Conservation (phyloP, 2,888 invertebrate genomes). For the Scelioninae gen. 1 region DNA sequence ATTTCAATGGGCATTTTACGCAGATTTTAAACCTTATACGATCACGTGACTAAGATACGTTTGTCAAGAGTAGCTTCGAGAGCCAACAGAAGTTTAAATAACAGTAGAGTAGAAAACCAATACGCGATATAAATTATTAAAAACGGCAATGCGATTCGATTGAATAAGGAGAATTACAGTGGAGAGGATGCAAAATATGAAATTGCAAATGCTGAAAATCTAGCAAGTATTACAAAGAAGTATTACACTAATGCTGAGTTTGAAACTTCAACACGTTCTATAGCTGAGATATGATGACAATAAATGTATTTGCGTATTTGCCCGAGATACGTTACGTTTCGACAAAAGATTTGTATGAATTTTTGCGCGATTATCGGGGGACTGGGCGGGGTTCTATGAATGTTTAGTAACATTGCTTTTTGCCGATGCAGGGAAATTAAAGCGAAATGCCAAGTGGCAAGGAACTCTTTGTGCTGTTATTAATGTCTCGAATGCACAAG, state of each 20-base stretch:
- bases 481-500: slow-evolving; percentile 27
- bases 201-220: slow-evolving; percentile 33
- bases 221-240: slow-evolving; percentile 18
- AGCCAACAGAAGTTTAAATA: slow-evolving; percentile 25
- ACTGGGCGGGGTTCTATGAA: not conserved
- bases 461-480: slow-evolving; percentile 21
- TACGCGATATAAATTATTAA: slow-evolving; percentile 42
- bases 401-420: slow-evolving; percentile 18
- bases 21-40: slow-evolving; percentile 20
- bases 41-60: slow-evolving; percentile 10
- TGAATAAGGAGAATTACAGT: not conserved
- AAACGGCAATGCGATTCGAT: slow-evolving; percentile 12
- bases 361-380: slow-evolving; percentile 1
- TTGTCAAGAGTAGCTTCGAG: slow-evolving; percentile 24
- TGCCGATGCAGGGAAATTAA: slow-evolving; percentile 19
- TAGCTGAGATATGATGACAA: slow-evolving; percentile 24
- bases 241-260: slow-evolving; percentile 40
- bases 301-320: slow-evolving; percentile 34
- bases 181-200: slow-evolving; percentile 10
- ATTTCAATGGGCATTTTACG: slow-evolving; percentile 6
- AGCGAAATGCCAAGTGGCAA: slow-evolving; percentile 29
- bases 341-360: slow-evolving; percentile 18
- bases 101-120: slow-evolving; percentile 28
- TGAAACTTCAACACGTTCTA: slow-evolving; percentile 28
- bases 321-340: not conserved